These are phyloP conservation scores for Paratrypauchen microcephalus DNA, from an alignment of 2,797 vertebrate genomes.

Conservation along the genomic window DNA sequence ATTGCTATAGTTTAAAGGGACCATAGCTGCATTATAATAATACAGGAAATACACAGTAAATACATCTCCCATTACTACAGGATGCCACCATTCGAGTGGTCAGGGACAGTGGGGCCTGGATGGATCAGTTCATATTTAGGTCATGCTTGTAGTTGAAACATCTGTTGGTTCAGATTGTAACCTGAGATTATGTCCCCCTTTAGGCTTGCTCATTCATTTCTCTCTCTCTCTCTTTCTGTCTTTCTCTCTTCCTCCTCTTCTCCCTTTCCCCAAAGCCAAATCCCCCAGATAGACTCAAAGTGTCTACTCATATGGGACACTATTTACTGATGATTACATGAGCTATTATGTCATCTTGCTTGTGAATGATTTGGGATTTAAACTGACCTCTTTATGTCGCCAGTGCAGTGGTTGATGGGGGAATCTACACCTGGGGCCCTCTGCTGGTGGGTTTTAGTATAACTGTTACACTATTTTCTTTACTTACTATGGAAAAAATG, in stretches of 20 bases:
- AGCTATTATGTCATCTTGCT: slow-evolving; percentile 44
- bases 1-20: not conserved
- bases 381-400: slow-evolving; percentile 39
- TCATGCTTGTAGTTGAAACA: slow-evolving; percentile 57
- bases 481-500: not conserved
- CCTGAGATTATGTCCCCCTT: slow-evolving; percentile 64
- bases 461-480: not conserved
- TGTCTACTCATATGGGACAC: slow-evolving; percentile 22
- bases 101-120: slow-evolving; percentile 40
- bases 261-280: slow-evolving; percentile 31
- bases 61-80: not conserved
- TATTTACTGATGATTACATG: slow-evolving; percentile 15
- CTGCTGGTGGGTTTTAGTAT: slow-evolving; percentile 45
- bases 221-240: too few relatives aligned
- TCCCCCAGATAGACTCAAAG: slow-evolving; percentile 37
- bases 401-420: slow-evolving; percentile 16
- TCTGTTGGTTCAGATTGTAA: slow-evolving; percentile 64
- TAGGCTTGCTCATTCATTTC: slow-evolving; percentile 49
- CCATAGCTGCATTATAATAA: not conserved
- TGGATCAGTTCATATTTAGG: slow-evolving; percentile 67
- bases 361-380: slow-evolving; percentile 33
- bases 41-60: not conserved
- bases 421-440: slow-evolving; percentile 22
- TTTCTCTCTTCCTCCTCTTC: too few relatives aligned
- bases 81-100: not conserved